These are phyloP conservation scores for Thera britannica DNA, from an alignment of 2,888 invertebrate species.

Conservation along the genomic window DNA sequence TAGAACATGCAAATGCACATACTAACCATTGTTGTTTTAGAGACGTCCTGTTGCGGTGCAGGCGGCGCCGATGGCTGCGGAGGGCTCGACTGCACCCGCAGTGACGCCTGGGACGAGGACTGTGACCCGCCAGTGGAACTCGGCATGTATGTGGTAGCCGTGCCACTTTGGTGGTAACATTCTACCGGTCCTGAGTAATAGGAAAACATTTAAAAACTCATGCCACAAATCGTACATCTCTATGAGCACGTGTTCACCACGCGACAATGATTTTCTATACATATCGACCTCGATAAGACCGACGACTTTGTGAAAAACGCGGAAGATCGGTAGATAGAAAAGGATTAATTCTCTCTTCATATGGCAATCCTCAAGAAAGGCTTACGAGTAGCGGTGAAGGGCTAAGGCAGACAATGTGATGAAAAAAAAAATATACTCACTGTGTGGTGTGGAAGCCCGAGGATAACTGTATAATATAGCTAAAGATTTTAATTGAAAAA, in stretches of 20 bases:
- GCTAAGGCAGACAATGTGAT: not conserved
- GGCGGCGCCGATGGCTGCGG: slow-evolving; percentile 75
- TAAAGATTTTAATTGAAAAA: slow-evolving; percentile 64
- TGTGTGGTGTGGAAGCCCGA: slow-evolving; percentile 81
- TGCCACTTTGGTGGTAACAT: slow-evolving; percentile 73
- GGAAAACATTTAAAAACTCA: not conserved
- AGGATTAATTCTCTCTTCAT: no score
- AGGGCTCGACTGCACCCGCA: slow-evolving; percentile 68
- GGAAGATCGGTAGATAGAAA: no score
- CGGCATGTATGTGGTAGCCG: slow-evolving; percentile 68
- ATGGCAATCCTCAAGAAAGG: no score
- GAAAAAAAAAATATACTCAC: slow-evolving; percentile 60
- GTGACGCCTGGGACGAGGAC: slow-evolving; percentile 59
- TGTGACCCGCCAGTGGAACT: slow-evolving; percentile 64
- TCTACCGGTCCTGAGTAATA: slow-evolving; percentile 71
- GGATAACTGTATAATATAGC: slow-evolving; percentile 71
- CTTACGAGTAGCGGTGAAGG: no score
- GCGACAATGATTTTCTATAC: no score
- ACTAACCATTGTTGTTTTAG: slow-evolving; percentile 72
- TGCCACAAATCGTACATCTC: not conserved
- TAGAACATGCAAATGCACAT: not conserved
- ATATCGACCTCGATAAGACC: no score
- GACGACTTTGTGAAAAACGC: no score
- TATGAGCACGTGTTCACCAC: no score
- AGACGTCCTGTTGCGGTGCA: slow-evolving; percentile 74